phyloP scores from a whole-genome alignment of 2,113 vertebrate genomes.

The Percopsis transmontana region DNA sequence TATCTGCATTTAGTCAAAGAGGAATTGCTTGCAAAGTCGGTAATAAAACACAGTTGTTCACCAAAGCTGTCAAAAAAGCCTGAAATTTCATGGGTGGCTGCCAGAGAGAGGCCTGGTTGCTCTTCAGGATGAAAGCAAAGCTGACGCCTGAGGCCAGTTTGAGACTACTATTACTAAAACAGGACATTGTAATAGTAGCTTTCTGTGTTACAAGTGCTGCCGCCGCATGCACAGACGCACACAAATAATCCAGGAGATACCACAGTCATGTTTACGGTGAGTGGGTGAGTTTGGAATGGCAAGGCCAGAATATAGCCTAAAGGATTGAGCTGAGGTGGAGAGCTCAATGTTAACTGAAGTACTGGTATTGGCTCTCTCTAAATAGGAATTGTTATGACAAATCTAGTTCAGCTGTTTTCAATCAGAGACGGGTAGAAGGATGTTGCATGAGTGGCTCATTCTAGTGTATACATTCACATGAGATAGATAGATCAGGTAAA shows the following conservation, averaged over 20 bases:
- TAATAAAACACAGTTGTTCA: background rate
- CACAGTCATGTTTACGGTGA: constrained; percentile 22
- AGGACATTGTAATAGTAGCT: background rate
- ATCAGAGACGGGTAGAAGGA: too few relatives aligned
- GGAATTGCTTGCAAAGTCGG: background rate
- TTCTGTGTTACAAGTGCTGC: background rate
- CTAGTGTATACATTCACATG: too few relatives aligned
- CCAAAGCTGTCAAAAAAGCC: background rate
- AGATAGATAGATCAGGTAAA: too few relatives aligned
- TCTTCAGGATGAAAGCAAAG: constrained; percentile 1
- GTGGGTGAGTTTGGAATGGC: constrained; percentile 8
- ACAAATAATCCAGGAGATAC: background rate
- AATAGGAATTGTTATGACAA: too few relatives aligned
- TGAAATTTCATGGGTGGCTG: background rate
- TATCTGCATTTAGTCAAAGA: background rate
- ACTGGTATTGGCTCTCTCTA: too few relatives aligned
- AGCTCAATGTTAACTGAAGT: too few relatives aligned
- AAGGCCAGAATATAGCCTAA: background rate
- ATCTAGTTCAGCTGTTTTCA: too few relatives aligned
- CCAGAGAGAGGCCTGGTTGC: constrained; percentile 2
- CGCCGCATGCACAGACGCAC: background rate
- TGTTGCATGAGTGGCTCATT: too few relatives aligned
- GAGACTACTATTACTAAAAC: background rate
- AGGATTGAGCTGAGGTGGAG: too few relatives aligned
- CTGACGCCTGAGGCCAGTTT: background rate